These are phyloP conservation scores for Pleuronectes platessa DNA, from an alignment of 2,113 vertebrate genomes.

Conservation along the genomic window DNA sequence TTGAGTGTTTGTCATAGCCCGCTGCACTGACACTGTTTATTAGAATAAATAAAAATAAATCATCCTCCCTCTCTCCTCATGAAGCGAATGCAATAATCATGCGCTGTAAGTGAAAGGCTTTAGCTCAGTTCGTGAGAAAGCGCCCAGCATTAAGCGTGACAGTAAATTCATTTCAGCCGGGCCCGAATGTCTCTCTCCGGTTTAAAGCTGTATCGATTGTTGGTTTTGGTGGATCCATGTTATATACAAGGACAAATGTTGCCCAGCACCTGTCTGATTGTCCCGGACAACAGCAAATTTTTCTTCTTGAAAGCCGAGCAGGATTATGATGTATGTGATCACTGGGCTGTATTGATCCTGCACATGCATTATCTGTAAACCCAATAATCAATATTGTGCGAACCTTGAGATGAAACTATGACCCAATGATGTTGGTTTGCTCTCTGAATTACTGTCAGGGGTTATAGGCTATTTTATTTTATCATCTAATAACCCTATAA, in stretches of 20 bases:
- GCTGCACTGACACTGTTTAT: conserved; percentile 63
- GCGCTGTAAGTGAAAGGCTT: conserved; percentile 47
- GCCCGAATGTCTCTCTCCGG: conserved; percentile 31
- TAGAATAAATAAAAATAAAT: conserved; percentile 67
- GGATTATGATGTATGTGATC: conserved; percentile 86
- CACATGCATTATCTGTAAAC: conserved; percentile 42
- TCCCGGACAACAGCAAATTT: conserved; percentile 78
- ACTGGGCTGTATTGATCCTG: conserved; percentile 72
- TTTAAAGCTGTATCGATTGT: conserved; percentile 52
- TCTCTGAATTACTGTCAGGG: background rate
- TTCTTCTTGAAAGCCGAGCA: conserved; percentile 81
- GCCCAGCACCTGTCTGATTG: conserved; percentile 72
- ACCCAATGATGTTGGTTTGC: background rate
- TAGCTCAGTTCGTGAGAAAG: conserved; percentile 22
- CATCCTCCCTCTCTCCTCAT: conserved; percentile 28
- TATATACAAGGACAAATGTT: conserved; percentile 83
- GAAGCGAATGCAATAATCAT: conserved; percentile 59
- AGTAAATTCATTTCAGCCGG: conserved; percentile 38
- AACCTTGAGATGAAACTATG: background rate
- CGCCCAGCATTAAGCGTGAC: conserved; percentile 5
- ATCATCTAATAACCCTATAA: no score
- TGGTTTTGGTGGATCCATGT: conserved; percentile 41
- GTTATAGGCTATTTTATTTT: background rate
- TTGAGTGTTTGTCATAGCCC: conserved; percentile 62
- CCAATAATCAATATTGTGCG: conserved; percentile 47